Evolutionary conservation across 2,888 invertebrate genomes (phyloP).

Genomic region (Dusona sp.): DNA sequence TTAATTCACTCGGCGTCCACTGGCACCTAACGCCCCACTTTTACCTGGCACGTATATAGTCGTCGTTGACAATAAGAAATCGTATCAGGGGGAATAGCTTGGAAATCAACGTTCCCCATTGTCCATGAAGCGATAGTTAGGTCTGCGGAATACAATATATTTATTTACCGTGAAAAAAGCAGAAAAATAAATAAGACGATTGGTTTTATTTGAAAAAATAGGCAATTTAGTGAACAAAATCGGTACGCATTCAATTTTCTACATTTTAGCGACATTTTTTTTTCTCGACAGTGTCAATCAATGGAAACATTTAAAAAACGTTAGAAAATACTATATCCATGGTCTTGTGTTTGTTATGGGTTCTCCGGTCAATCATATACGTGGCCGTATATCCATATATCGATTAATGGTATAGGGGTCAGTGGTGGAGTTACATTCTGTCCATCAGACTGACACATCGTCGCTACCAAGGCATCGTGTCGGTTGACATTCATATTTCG

Average conservation of each 20-base stretch:
- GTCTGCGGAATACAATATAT: background rate
- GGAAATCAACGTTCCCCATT: constrained; percentile 14
- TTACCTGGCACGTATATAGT: constrained; percentile 51
- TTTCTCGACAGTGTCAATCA: background rate
- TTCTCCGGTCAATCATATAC: constrained; percentile 75
- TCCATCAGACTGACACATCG: constrained; percentile 74
- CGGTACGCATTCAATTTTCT: background rate
- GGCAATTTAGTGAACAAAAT: background rate
- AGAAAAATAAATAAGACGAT: background rate
- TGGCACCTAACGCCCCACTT: constrained; percentile 56
- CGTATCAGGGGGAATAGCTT: constrained; percentile 27
- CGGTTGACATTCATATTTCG: constrained; percentile 65
- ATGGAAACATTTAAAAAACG: background rate
- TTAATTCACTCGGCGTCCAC: constrained; percentile 52
- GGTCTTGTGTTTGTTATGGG: constrained; percentile 53
- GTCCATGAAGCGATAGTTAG: background rate
- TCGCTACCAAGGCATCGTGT: constrained; percentile 74
- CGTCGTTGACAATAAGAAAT: constrained; percentile 50
- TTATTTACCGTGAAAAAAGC: background rate
- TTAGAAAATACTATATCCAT: constrained; percentile 22
- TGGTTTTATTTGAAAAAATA: background rate
- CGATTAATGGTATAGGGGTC: constrained; percentile 81
- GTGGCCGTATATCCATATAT: constrained; percentile 81
- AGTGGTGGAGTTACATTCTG: constrained; percentile 78
- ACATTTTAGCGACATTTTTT: background rate